Evolutionary conservation across 2,888 invertebrate species (phyloP).

Genomic region (Caradrina clavipalpis): DNA sequence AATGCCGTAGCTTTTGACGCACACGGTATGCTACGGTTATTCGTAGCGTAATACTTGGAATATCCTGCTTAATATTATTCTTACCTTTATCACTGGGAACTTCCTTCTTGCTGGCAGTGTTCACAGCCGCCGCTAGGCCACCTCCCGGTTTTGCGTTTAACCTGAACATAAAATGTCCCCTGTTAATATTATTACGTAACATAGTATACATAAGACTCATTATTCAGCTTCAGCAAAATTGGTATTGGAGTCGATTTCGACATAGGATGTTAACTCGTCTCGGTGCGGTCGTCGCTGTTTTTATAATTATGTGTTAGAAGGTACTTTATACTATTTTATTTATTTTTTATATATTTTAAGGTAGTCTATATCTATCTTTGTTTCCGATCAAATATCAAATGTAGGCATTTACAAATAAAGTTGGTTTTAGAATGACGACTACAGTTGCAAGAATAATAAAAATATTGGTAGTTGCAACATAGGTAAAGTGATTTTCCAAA

Average conservation of each 20-base stretch:
- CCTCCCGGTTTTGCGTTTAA: conserved; percentile 80
- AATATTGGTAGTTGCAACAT: too few species aligned
- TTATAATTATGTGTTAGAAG: too few species aligned
- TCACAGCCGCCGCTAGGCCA: conserved; percentile 81
- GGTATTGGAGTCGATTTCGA: background rate
- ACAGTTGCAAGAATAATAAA: too few species aligned
- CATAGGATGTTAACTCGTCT: background rate
- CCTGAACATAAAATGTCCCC: conserved; percentile 64
- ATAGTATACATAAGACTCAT: too few species aligned
- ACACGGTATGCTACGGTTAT: background rate
- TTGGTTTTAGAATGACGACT: too few species aligned
- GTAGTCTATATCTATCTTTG: too few species aligned
- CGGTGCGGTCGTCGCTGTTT: background rate
- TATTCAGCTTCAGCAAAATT: background rate
- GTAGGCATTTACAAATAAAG: too few species aligned
- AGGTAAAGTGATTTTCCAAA: too few species aligned
- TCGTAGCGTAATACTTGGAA: background rate
- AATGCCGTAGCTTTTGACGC: background rate
- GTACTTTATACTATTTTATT: too few species aligned
- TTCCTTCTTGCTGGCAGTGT: conserved; percentile 83
- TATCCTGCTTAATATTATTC: conserved; percentile 1
- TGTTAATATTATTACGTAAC: background rate
- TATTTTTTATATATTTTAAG: too few species aligned
- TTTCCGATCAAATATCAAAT: too few species aligned
- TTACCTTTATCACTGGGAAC: conserved; percentile 84